Evolutionary conservation across 2,888 invertebrate species (phyloP).

Genomic region (Drosophila sordidula): DNA sequence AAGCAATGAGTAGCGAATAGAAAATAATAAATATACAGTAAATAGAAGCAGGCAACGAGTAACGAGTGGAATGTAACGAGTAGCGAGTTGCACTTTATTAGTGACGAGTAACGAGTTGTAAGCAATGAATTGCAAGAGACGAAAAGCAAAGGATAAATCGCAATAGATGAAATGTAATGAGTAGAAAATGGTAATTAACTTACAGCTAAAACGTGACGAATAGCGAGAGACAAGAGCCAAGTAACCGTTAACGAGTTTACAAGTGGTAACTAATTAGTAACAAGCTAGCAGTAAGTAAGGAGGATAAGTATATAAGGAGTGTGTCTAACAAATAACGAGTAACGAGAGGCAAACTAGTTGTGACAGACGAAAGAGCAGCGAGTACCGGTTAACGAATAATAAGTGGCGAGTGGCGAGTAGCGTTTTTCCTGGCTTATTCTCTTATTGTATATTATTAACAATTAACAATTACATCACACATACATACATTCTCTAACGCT

Average conservation of each 20-base stretch:
- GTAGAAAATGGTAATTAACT: too few species aligned
- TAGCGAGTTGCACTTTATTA: not conserved
- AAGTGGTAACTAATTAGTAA: not conserved
- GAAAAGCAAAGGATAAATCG: not conserved
- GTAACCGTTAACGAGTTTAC: too few species aligned
- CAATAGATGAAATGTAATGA: not conserved
- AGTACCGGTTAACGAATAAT: not conserved
- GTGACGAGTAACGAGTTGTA: conserved; percentile 81
- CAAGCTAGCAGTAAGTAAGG: not conserved
- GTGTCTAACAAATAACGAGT: too few species aligned
- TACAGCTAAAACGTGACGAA: too few species aligned
- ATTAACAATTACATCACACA: not conserved
- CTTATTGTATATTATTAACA: not conserved
- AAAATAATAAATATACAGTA: not conserved
- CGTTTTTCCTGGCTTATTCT: not conserved
- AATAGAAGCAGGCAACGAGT: not conserved
- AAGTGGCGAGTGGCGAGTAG: not conserved
- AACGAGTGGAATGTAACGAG: not conserved
- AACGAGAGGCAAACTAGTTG: not conserved
- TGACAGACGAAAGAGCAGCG: conserved; percentile 80
- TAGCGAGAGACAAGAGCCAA: too few species aligned
- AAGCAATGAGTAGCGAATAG: not conserved
- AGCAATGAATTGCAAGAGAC: not conserved
- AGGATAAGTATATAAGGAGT: too few species aligned
- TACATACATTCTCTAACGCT: conserved; percentile 11